Percentiles rank a stretch among this genome's conserved stretches.
phyloP scores from a whole-genome alignment of 2,888 invertebrate species.

The Leptura quadrifasciata region DNA sequence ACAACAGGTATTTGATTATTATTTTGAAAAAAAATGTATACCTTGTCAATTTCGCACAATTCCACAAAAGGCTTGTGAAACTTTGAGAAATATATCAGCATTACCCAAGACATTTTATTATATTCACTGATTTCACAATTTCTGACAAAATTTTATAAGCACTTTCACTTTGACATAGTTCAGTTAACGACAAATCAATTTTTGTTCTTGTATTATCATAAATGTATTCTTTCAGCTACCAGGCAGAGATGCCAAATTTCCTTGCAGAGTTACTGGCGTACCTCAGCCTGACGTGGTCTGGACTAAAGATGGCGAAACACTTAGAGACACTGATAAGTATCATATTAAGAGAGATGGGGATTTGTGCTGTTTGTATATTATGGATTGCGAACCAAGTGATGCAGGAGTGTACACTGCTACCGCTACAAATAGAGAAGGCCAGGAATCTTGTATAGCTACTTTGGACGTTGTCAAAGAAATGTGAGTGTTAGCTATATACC shows the following conservation, averaged over 20 bases:
- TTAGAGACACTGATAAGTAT: constrained; percentile 84
- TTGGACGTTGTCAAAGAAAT: constrained; percentile 89
- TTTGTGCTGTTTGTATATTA: constrained; percentile 84
- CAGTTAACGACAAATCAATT: too few relatives aligned
- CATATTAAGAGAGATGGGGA: constrained; percentile 87
- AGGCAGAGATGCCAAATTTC: constrained; percentile 87
- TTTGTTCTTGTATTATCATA: neutral
- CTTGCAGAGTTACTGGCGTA: constrained; percentile 86
- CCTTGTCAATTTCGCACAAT: too few relatives aligned
- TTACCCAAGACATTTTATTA: too few relatives aligned
- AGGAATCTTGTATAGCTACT: constrained; percentile 83
- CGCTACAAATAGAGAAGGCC: constrained; percentile 88
- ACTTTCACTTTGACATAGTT: too few relatives aligned
- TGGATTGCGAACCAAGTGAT: constrained; percentile 81
- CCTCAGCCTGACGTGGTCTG: constrained; percentile 91
- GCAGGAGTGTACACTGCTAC: constrained; percentile 86
- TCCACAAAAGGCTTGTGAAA: too few relatives aligned
- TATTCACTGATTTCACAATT: too few relatives aligned
- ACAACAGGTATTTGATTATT: constrained; percentile 76
- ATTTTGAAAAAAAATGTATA: too few relatives aligned
- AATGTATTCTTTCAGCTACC: constrained; percentile 76
- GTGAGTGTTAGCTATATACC: constrained; percentile 75
- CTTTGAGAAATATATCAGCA: too few relatives aligned
- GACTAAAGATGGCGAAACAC: constrained; percentile 88
- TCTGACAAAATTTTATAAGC: too few relatives aligned